Percentiles rank a stretch among this genome's conserved stretches.
Conservation (phyloP, 1,140 invertebrate genomes). For the Dinoponera quadriceps region DNA sequence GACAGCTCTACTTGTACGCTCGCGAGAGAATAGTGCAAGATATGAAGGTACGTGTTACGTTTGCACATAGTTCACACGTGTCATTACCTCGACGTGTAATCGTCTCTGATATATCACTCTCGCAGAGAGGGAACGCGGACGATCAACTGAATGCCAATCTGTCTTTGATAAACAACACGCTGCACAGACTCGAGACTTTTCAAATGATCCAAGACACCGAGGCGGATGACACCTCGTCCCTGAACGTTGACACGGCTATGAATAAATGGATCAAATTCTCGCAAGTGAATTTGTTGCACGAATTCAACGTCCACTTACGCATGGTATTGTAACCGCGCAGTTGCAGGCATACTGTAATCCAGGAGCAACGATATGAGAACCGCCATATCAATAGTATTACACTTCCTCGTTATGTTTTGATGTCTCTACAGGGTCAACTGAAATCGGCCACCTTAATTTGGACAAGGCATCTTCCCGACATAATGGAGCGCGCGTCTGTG, state of each 20-base stretch:
- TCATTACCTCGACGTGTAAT: slow-evolving; percentile 34
- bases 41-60: slow-evolving; percentile 67
- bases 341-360: not conserved
- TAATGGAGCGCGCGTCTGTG: slow-evolving; percentile 64
- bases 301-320: slow-evolving; percentile 75
- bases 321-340: slow-evolving; percentile 65
- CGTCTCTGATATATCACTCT: too few species aligned
- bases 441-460: slow-evolving; percentile 81
- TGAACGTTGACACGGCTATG: slow-evolving; percentile 57
- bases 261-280: slow-evolving; percentile 80
- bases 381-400: not conserved
- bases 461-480: slow-evolving; percentile 74
- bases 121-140: slow-evolving; percentile 42
- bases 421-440: slow-evolving; percentile 74
- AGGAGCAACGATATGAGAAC: not conserved
- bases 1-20: slow-evolving; percentile 75
- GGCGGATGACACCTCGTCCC: not conserved
- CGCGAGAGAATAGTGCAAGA: slow-evolving; percentile 73
- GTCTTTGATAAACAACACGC: slow-evolving; percentile 68
- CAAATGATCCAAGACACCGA: slow-evolving; percentile 72
- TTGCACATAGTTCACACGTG: not conserved
- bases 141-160: slow-evolving; percentile 60
- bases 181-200: slow-evolving; percentile 80
- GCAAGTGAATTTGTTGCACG: slow-evolving; percentile 74
- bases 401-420: not conserved